Evolutionary conservation across 2,797 vertebrate species (phyloP), one percentile per base, ranked within the genome.

Genomic region (Tamandua tetradactyla): DNA sequence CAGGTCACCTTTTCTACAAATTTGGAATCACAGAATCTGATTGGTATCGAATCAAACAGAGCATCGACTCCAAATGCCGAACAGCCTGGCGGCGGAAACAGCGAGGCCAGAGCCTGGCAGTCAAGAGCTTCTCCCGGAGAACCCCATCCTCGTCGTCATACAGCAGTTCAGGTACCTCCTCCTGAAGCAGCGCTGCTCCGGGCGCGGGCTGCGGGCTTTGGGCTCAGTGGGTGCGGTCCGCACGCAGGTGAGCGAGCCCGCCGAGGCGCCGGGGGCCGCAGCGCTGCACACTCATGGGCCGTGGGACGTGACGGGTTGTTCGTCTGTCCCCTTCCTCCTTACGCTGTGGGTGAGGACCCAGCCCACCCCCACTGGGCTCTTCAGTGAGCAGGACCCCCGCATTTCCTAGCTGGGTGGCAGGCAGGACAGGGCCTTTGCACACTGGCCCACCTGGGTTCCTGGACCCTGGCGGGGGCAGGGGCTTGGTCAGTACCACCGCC

Each of bases 41-140:
- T 98, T 99, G 99, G 99, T 99, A 99, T 78, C 98, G 99, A 30
- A 99, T 99, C 98, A 99, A 99, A 96, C 99, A 99, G 97, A 99
- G 99, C 98, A 99, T 99, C 0, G 99, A 99, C 97, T 99, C 99
- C 91, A 99, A 99, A 96, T 99, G 99, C 97, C 99, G 99, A 69
- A 99, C 99, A 0, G 99, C 99, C 0, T 99, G 99, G 99, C 99
- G 99, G 91, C 98, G 99, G 92, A 99, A 99, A 74, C 99, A 99
- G 97, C 98, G 99, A 0, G 99, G 99, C 6, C 99, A 99, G 97
- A 99, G 99, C 97, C 98, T 99, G 95, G 99, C 99, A 0, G 99
- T 99, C 74, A 99, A 99, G 98, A 99, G 99, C 98, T 99, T 99
- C 97, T 99, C 99, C 3, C 98, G 99, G 95, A 98, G 99, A 82